Conservation (phyloP, 1,140 invertebrate species). For the Dendroctonus ponderosae region DNA sequence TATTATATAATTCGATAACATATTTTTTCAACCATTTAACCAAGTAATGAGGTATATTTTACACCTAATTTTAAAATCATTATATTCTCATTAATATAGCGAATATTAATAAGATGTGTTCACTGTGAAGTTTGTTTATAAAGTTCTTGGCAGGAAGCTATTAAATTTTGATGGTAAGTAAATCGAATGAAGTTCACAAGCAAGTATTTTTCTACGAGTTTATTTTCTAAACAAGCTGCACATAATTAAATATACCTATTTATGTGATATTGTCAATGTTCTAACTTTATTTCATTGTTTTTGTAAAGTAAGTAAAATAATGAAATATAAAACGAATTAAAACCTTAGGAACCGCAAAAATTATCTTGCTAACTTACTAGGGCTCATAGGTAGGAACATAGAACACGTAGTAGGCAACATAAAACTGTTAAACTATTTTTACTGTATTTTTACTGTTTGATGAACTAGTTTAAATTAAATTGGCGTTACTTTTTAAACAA, state of each 20-base stretch:
- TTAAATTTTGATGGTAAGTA: background rate
- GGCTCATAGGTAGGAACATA: no score
- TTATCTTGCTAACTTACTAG: background rate
- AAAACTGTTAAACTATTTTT: no score
- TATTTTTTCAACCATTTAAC: slow-evolving; percentile 8
- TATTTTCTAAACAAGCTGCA: slow-evolving; percentile 12
- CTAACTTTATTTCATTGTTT: background rate
- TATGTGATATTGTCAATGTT: slow-evolving; percentile 8
- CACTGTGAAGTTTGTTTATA: slow-evolving; percentile 8
- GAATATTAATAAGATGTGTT: slow-evolving; percentile 4
- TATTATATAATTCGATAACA: slow-evolving; percentile 6
- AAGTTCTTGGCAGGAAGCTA: background rate
- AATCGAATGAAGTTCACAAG: background rate
- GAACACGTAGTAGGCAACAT: no score
- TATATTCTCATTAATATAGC: background rate
- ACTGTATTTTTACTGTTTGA: no score
- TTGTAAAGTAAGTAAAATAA: slow-evolving; percentile 1
- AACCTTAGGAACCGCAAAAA: background rate
- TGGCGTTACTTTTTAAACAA: no score
- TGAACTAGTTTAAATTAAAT: no score
- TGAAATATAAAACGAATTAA: slow-evolving; percentile 5
- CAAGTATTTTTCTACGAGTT: slow-evolving; percentile 11
- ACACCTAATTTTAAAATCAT: slow-evolving; percentile 1
- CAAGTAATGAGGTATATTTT: slow-evolving; percentile 9
- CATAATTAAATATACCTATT: slow-evolving; percentile 7